Evolutionary conservation across 1,140 invertebrate genomes (phyloP), one percentile per base, ranked within the genome.

Genomic region (Rhagoletis pomonella): DNA sequence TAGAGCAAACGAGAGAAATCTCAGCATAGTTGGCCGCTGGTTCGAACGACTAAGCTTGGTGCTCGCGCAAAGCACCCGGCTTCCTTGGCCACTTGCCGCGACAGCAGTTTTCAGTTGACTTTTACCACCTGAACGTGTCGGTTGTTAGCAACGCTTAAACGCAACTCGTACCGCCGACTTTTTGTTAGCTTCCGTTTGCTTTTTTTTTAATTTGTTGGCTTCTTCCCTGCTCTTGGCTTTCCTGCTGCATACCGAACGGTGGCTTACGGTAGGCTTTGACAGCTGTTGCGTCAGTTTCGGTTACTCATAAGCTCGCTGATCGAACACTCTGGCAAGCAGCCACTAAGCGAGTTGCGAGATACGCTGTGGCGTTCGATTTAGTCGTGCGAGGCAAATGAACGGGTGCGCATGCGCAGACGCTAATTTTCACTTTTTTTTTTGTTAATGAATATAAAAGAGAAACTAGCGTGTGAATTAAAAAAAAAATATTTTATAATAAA

Each of bases 121-220:
- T 81, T 50, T 55, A 81, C 73, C 47, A 81, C 73, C 73, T 81
- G 9, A 81, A 81, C 73, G 47, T 55, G 73, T 55, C 73, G 73
- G 73, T 81, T 81, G 73, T 50, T 9, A 55, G 73, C n/a, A 81
- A 81, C 73, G 47, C 73, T 81, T 55, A 29, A n/a, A 42, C 73
- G 44, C 47, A n/a, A 81, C n/a, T 81, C 55, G 50, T 50, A 81
- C n/a, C 47, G 73, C 14, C 73, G 73, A 17, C 39, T 62, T 73
- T 17, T 4, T 2, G 69, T 77, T 77, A n/a, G n/a, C 6, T 81
- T 81, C 73, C 73, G 73, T 55, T 81, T 10, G 50, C 10, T 55
- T 55, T 55, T 55, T 29, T 29, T 55, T 55, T 55, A 7, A 2
- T 2, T 81, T 39, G n/a, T 55, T 81, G 73, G 17, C 47, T 9